Percentiles rank a stretch among this genome's conserved stretches.
phyloP scores from a whole-genome alignment of 2,797 vertebrate genomes.

The Cryptoblepharus egeriae region DNA sequence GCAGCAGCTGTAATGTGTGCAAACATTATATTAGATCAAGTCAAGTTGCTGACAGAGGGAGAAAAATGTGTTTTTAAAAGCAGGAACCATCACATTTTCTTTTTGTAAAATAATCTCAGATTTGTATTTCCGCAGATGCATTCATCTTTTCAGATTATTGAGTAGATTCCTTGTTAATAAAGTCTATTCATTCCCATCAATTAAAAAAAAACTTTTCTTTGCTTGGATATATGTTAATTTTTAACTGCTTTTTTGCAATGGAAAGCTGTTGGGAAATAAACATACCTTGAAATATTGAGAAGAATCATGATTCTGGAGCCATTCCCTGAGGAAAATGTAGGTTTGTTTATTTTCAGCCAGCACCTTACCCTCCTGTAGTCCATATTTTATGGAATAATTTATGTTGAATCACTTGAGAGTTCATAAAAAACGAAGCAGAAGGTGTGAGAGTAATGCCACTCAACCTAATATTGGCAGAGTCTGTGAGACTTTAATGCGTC shows the following conservation, averaged over 20 bases:
- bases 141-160: constrained; percentile 29
- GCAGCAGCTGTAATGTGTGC: neutral
- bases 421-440: constrained; percentile 12
- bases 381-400: constrained; percentile 9
- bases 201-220: constrained; percentile 13
- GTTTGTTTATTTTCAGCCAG: constrained; percentile 26
- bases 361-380: neutral
- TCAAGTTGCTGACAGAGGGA: constrained; percentile 40
- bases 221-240: constrained; percentile 27
- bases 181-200: constrained; percentile 18
- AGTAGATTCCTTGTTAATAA: constrained; percentile 8
- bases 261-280: neutral
- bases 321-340: constrained; percentile 14
- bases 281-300: neutral
- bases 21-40: constrained; percentile 15
- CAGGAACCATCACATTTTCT: constrained; percentile 11
- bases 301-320: neutral
- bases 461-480: neutral
- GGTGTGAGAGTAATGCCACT: neutral
- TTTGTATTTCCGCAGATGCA: constrained; percentile 23
- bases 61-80: neutral
- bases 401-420: neutral
- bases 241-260: neutral
- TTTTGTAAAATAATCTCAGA: neutral
- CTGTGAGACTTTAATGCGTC: neutral